Percentiles rank a stretch among this genome's conserved stretches.
phyloP scores from a whole-genome alignment of 1,140 invertebrate genomes.

The Plodia interpunctella region DNA sequence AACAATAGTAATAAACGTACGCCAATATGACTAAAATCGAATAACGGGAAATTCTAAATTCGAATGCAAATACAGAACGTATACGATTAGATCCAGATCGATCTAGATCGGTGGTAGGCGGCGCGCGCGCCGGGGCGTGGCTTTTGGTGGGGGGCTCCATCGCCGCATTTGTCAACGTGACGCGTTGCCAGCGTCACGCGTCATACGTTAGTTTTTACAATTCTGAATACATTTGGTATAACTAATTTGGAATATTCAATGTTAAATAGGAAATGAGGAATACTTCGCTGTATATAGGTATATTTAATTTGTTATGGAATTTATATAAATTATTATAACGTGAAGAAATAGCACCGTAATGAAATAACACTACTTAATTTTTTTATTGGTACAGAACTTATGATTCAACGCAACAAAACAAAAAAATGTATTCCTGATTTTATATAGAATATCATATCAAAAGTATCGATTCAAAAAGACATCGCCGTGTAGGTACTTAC shows the following conservation, averaged over 20 bases:
- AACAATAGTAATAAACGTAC: too few relatives aligned
- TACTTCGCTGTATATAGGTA: neutral
- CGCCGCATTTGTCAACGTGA: constrained; percentile 50
- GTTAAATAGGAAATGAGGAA: neutral
- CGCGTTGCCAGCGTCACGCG: constrained; percentile 29
- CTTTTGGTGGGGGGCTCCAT: constrained; percentile 37
- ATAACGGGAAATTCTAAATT: constrained; percentile 1
- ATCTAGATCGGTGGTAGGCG: constrained; percentile 59
- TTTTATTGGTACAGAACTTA: neutral
- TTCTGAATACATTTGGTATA: neutral
- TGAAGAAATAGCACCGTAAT: neutral
- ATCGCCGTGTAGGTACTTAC: too few relatives aligned
- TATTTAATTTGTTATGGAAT: too few relatives aligned
- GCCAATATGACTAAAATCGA: neutral
- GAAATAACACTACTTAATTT: neutral
- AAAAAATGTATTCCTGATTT: too few relatives aligned
- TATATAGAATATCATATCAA: too few relatives aligned
- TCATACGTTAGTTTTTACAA: constrained; percentile 14
- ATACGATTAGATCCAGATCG: constrained; percentile 43
- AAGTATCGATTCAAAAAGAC: too few relatives aligned
- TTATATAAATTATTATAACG: too few relatives aligned
- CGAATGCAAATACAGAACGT: neutral
- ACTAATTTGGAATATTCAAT: neutral
- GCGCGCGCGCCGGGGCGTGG: constrained; percentile 50
- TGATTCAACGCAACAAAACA: too few relatives aligned